A percentile compares a stretch with the other conserved stretches of the same genome.
Conservation (phyloP, 2,113 vertebrate species). For the Scartelaos histophorus region DNA sequence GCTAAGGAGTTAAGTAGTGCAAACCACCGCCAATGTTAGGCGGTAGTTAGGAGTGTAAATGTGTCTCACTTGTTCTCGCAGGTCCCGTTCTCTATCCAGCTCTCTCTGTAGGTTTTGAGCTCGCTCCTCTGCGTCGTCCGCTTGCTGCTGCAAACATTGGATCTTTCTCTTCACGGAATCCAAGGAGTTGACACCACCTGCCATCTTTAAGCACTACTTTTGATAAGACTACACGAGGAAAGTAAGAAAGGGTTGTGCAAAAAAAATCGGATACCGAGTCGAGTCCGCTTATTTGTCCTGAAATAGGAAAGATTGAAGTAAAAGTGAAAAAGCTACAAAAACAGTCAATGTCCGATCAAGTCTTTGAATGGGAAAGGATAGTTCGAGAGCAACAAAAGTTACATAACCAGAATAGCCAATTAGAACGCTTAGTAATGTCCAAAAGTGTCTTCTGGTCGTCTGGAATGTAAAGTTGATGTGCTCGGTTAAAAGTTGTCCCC, state of each 20-base stretch:
- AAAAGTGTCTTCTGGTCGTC: conserved; percentile 34
- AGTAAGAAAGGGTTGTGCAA: conserved; percentile 44
- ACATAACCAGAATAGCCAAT: conserved; percentile 38
- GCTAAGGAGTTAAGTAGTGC: neutral
- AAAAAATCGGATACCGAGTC: conserved; percentile 2
- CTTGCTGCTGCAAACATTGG: conserved; percentile 95
- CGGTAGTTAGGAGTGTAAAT: neutral
- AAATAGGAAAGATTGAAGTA: neutral
- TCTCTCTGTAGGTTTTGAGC: conserved; percentile 89
- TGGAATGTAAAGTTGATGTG: conserved; percentile 40
- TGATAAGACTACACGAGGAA: conserved; percentile 37
- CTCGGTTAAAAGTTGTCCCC: conserved; percentile 42
- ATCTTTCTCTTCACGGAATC: conserved; percentile 97
- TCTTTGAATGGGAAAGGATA: conserved; percentile 55
- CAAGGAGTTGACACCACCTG: conserved; percentile 88
- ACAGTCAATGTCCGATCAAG: conserved; percentile 35
- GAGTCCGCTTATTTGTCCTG: conserved; percentile 20
- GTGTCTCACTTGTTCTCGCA: conserved; percentile 92
- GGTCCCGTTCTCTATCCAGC: conserved; percentile 91
- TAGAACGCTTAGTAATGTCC: conserved; percentile 50
- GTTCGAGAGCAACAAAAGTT: conserved; percentile 61
- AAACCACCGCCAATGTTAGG: neutral
- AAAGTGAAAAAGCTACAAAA: neutral
- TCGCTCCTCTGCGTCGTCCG: conserved; percentile 93
- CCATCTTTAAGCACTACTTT: conserved; percentile 72